A percentile compares a stretch with the other conserved stretches of the same genome.
Evolutionary conservation across 2,113 vertebrate genomes (phyloP).

Genomic region (Otolemur garnettii): DNA sequence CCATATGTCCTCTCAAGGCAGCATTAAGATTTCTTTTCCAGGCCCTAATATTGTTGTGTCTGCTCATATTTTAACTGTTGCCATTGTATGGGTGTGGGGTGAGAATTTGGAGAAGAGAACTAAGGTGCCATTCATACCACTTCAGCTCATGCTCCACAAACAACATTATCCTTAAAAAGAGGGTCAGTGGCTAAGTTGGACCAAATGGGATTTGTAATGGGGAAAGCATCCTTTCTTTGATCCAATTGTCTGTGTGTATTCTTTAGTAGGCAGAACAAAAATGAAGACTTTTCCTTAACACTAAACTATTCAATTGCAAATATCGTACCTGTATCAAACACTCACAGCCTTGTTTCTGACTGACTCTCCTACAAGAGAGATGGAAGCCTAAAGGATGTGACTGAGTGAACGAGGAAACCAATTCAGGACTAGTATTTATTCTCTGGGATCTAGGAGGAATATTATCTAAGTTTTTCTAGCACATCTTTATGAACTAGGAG

Average conservation of each 20-base stretch:
- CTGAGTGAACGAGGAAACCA: not conserved
- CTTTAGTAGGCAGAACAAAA: constrained; percentile 30
- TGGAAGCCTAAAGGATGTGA: not conserved
- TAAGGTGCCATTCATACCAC: not conserved
- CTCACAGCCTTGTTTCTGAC: not conserved
- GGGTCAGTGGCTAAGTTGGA: not conserved
- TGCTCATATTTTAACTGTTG: constrained; percentile 38
- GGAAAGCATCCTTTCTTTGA: not conserved
- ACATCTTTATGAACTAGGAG: not conserved
- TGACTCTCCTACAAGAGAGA: not conserved
- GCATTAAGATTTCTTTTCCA: not conserved
- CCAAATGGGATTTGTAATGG: constrained; percentile 31
- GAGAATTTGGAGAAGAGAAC: not conserved
- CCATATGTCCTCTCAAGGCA: not conserved
- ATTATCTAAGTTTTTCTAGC: not conserved
- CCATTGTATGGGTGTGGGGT: not conserved
- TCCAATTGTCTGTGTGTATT: not conserved
- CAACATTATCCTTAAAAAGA: constrained; percentile 48
- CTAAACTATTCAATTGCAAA: not conserved
- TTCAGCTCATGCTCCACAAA: not conserved
- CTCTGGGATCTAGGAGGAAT: not conserved
- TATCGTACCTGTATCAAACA: not conserved
- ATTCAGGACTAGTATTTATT: not conserved
- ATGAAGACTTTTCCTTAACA: not conserved
- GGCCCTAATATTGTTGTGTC: not conserved